Evolutionary conservation across 2,888 invertebrate species (phyloP).

Genomic region (Epicampocera succincta): DNA sequence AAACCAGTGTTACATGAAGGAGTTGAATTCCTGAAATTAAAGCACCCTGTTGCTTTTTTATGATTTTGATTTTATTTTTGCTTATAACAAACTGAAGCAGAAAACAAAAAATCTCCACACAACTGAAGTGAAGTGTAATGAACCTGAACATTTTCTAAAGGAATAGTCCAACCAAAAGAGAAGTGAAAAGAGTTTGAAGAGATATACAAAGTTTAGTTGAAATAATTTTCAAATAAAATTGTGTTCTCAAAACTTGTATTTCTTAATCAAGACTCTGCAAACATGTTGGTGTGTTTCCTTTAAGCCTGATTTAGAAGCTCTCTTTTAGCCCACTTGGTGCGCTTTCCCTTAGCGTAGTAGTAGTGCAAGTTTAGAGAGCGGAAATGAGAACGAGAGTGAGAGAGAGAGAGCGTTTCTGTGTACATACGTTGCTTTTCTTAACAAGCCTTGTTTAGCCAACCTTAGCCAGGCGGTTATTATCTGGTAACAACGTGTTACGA

Average conservation of each 20-base stretch:
- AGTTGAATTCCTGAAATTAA: conserved; percentile 3
- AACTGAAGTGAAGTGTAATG: conserved; percentile 41
- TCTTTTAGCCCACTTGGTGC: conserved; percentile 30
- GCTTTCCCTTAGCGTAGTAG: background rate
- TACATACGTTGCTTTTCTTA: conserved; percentile 48
- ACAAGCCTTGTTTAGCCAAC: conserved; percentile 68
- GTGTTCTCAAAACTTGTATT: conserved; percentile 39
- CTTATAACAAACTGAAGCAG: background rate
- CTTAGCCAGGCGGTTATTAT: conserved; percentile 73
- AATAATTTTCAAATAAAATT: background rate
- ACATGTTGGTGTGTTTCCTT: background rate
- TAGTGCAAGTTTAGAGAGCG: background rate
- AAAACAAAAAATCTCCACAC: background rate
- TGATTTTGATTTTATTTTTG: conserved; percentile 15
- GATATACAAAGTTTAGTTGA: background rate
- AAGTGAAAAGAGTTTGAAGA: background rate
- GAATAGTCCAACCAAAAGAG: conserved; percentile 8
- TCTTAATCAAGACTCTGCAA: conserved; percentile 14
- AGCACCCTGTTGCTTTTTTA: conserved; percentile 52
- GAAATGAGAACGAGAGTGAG: no score
- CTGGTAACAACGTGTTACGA: conserved; percentile 81
- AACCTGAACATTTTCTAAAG: conserved; percentile 47
- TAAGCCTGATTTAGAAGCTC: conserved; percentile 26
- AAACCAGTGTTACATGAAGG: conserved; percentile 3
- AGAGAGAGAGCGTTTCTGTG: conserved; percentile 3